Conservation (phyloP, 2,113 vertebrate species). For the Petrocephalus zakoni region DNA sequence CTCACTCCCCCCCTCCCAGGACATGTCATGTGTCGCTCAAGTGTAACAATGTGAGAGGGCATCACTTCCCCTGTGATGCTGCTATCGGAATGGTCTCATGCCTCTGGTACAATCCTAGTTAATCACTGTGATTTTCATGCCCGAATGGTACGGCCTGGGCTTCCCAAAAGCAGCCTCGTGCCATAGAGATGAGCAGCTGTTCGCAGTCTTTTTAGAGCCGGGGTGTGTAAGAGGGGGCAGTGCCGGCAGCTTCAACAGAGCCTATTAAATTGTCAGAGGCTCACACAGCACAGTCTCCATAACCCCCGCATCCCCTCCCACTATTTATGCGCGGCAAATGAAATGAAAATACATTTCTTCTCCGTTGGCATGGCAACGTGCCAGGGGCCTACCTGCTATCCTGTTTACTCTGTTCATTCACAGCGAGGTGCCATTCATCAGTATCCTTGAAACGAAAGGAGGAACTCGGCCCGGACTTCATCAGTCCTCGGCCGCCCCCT, state of each 20-base stretch:
- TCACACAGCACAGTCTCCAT: conserved; percentile 15
- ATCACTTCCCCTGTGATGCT: not conserved
- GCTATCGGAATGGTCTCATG: not conserved
- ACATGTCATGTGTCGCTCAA: not conserved
- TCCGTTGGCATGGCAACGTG: conserved; percentile 61
- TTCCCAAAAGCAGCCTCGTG: not conserved
- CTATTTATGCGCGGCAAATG: conserved; percentile 44
- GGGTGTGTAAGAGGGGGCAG: not conserved
- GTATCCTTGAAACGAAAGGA: conserved; percentile 4
- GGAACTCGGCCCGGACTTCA: conserved; percentile 8
- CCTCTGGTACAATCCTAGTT: not conserved
- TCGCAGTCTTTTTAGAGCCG: not conserved
- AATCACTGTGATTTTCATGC: not conserved
- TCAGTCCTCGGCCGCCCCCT: not conserved
- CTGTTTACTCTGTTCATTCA: conserved; percentile 22
- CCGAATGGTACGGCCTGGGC: not conserved
- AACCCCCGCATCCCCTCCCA: conserved; percentile 27
- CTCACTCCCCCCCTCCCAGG: not conserved
- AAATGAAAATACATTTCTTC: conserved; percentile 41
- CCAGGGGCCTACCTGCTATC: conserved; percentile 44
- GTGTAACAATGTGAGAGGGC: not conserved
- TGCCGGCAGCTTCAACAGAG: not conserved
- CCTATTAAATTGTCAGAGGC: conserved; percentile 15
- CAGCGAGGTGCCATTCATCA: conserved; percentile 7
- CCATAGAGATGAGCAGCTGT: not conserved